Conservation (phyloP, 2,888 invertebrate genomes). For the Drosophila trichaetosa region DNA sequence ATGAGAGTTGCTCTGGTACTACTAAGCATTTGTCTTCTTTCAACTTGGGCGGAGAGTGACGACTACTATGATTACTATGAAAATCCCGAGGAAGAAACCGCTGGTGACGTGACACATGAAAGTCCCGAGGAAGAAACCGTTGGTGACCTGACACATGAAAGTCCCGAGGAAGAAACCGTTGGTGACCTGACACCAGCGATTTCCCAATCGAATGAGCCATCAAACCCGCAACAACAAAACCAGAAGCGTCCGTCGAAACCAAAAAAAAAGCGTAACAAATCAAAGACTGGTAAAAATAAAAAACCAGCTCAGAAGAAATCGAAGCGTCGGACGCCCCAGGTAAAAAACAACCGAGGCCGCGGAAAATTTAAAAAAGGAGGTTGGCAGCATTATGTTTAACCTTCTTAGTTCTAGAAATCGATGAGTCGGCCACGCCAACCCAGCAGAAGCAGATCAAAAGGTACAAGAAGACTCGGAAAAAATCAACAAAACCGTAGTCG, state of each 20-base stretch:
- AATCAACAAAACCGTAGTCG: background rate
- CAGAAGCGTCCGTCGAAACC: background rate
- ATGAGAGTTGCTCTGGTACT: conserved; percentile 28
- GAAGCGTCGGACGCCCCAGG: background rate
- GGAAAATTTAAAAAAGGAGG: background rate
- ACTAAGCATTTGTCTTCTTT: conserved; percentile 4
- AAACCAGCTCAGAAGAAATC: background rate
- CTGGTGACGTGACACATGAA: background rate
- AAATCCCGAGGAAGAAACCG: background rate
- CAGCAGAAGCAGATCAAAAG: background rate
- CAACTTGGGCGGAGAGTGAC: background rate
- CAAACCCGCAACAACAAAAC: background rate
- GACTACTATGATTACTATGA: background rate
- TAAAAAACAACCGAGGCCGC: background rate
- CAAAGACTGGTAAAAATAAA: background rate
- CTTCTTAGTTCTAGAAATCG: background rate
- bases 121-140: background rate
- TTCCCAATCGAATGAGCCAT: no score
- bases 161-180: background rate
- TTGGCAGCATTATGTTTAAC: background rate
- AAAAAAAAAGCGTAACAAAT: background rate
- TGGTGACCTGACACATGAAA: background rate
- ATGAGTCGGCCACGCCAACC: background rate
- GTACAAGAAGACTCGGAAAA: background rate
- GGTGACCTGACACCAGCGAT: background rate